phyloP scores from a whole-genome alignment of 2,113 vertebrate genomes.

The Blennius ocellaris region DNA sequence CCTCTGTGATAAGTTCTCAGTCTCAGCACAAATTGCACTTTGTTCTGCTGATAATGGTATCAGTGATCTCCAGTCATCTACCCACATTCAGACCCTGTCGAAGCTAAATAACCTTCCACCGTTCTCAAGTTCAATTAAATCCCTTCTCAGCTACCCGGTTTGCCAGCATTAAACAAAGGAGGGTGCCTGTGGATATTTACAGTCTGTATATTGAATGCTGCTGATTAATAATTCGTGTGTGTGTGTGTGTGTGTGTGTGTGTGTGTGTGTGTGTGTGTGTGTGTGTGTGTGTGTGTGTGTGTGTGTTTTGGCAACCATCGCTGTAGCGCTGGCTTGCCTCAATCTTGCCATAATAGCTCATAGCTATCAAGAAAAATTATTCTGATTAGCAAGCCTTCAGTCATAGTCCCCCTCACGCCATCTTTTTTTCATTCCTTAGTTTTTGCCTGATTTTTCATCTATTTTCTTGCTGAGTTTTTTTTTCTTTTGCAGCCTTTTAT shows the following conservation, averaged over 20 bases:
- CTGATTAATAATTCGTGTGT: conserved; percentile 56
- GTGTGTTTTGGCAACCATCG: conserved; percentile 27
- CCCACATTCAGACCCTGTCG: conserved; percentile 67
- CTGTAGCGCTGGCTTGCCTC: conserved; percentile 28
- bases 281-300: conserved; percentile 28
- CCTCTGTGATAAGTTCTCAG: conserved; percentile 39
- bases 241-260: conserved; percentile 35
- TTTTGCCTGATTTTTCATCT: not conserved
- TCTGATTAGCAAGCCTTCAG: conserved; percentile 49
- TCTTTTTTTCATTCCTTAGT: not conserved
- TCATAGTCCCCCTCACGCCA: conserved; percentile 13
- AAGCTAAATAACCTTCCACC: conserved; percentile 77
- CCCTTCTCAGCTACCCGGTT: conserved; percentile 65
- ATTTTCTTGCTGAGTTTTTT: not conserved
- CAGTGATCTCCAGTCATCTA: conserved; percentile 72
- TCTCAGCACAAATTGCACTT: conserved; percentile 59
- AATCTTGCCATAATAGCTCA: conserved; percentile 50
- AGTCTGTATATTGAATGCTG: conserved; percentile 63
- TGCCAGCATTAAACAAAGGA: conserved; percentile 68
- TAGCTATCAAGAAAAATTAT: conserved; percentile 53
- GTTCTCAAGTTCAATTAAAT: conserved; percentile 83
- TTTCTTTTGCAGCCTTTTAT: not conserved
- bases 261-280: conserved; percentile 21
- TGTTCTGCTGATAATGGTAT: conserved; percentile 74
- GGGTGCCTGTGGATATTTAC: conserved; percentile 74